Percentiles rank a stretch among this genome's conserved stretches.
Evolutionary conservation across 2,888 invertebrate species (phyloP).

Genomic region (Seira musarum): DNA sequence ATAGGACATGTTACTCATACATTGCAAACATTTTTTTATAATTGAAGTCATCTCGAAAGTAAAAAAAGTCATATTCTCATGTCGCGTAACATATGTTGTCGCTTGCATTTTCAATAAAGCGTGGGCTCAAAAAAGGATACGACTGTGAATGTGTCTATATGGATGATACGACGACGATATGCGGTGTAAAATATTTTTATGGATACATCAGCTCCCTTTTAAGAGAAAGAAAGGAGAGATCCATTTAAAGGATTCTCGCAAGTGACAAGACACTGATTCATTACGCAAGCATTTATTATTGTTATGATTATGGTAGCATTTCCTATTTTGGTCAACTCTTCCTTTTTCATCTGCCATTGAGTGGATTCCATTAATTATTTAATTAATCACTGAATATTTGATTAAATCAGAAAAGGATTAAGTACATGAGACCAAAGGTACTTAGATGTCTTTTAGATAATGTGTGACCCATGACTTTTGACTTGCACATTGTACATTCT

Average conservation of each 20-base stretch:
- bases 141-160: background rate
- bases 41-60: background rate
- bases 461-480: too few species aligned
- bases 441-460: too few species aligned
- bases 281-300: slow-evolving; percentile 18
- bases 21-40: background rate
- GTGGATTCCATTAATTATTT: slow-evolving; percentile 1
- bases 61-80: background rate
- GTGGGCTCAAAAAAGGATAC: slow-evolving; percentile 5
- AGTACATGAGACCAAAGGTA: too few species aligned
- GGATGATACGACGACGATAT: background rate
- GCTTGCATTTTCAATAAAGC: background rate
- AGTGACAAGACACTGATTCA: slow-evolving; percentile 35
- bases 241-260: slow-evolving; percentile 36
- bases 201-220: slow-evolving; percentile 5
- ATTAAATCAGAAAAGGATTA: background rate
- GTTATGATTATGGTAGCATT: slow-evolving; percentile 36
- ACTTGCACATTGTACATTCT: too few species aligned
- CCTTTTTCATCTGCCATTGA: slow-evolving; percentile 14
- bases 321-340: slow-evolving; percentile 43
- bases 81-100: slow-evolving; percentile 3
- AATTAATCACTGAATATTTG: background rate
- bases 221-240: slow-evolving; percentile 8
- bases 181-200: background rate
- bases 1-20: background rate